These are phyloP conservation scores for Poecilia wingei DNA, from an alignment of 2,797 vertebrate species.

Conservation along the genomic window DNA sequence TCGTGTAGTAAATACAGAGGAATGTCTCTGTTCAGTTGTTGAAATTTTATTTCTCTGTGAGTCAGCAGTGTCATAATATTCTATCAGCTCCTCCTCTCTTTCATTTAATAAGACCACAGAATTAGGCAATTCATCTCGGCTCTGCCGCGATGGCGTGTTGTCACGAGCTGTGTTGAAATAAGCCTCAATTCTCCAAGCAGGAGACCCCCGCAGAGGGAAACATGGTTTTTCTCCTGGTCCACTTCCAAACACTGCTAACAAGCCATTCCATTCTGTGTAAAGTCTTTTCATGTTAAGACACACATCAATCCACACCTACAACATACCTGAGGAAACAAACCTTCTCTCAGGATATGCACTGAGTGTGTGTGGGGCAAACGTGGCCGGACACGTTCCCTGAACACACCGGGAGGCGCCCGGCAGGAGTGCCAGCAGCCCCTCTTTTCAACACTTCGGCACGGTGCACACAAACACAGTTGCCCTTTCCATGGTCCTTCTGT, in stretches of 20 bases:
- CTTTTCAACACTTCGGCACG: constrained; percentile 81
- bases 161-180: constrained; percentile 25
- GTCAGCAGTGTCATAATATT: constrained; percentile 62
- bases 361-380: constrained; percentile 78
- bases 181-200: constrained; percentile 25
- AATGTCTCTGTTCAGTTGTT: constrained; percentile 44
- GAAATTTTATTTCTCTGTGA: constrained; percentile 48
- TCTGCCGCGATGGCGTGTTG: constrained; percentile 17
- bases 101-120: constrained; percentile 37
- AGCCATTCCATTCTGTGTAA: constrained; percentile 82
- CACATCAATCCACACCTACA: constrained; percentile 87
- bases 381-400: constrained; percentile 85
- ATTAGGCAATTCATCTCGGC: constrained; percentile 47
- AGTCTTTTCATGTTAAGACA: constrained; percentile 85
- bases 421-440: constrained; percentile 82
- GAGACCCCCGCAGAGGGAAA: constrained; percentile 57
- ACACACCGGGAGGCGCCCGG: constrained; percentile 79
- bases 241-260: constrained; percentile 69
- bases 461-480: constrained; percentile 78
- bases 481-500: constrained; percentile 83
- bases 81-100: constrained; percentile 55
- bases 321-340: constrained; percentile 88
- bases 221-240: constrained; percentile 63
- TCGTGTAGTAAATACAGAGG: constrained; percentile 40
- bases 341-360: constrained; percentile 78